A percentile compares a stretch with the other conserved stretches of the same genome.
Evolutionary conservation across 2,797 vertebrate species (phyloP).

Genomic region (Halcyon smyrnensis): DNA sequence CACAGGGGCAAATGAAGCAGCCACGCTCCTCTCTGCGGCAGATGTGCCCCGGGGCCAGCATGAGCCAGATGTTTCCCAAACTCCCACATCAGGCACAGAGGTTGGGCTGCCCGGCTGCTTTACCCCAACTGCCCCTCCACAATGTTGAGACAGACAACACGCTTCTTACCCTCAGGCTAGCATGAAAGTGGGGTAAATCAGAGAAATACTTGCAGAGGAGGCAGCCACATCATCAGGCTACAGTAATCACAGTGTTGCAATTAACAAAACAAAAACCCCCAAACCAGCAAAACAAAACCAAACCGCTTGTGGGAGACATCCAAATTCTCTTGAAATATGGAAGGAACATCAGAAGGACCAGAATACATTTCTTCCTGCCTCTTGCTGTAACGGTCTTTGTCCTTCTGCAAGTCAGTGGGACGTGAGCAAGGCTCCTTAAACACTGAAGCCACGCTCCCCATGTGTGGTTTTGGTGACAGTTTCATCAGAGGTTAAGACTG

Average conservation of each 20-base stretch:
- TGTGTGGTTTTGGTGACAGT: fast-evolving
- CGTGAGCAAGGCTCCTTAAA: background rate
- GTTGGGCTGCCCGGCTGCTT: background rate
- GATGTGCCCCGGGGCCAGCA: background rate
- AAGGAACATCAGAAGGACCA: background rate
- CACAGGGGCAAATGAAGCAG: background rate
- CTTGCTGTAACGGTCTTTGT: background rate
- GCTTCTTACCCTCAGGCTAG: background rate
- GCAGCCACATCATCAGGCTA: background rate
- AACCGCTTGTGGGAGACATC: background rate
- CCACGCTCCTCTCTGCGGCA: background rate
- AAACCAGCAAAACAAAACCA: background rate
- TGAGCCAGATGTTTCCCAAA: background rate
- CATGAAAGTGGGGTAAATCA: background rate
- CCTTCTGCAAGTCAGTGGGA: background rate
- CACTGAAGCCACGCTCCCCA: fast-evolving
- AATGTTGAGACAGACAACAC: background rate
- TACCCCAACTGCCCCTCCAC: background rate
- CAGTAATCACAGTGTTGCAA: background rate
- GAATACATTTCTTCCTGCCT: background rate
- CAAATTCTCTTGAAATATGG: background rate
- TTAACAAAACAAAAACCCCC: background rate
- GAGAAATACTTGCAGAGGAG: background rate
- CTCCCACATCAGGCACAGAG: background rate
- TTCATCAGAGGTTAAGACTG: background rate